Evolutionary conservation across 2,888 invertebrate genomes (phyloP).

Genomic region (Drosophila leonis): DNA sequence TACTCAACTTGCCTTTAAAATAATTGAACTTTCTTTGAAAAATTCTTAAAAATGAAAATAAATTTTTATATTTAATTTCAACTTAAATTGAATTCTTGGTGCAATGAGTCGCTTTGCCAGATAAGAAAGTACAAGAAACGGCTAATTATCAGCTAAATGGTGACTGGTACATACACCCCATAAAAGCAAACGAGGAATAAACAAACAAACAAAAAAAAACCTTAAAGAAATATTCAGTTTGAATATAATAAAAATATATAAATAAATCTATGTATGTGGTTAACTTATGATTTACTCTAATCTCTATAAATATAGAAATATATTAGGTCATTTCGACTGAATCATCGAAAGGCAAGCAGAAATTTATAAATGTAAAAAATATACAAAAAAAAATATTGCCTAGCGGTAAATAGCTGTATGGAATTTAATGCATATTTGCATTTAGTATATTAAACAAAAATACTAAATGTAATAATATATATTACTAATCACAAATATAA

Average conservation of each 20-base stretch:
- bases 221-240: neutral
- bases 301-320: slow-evolving; percentile 1
- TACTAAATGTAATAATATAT: no score
- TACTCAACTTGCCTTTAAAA: no score
- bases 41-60: neutral
- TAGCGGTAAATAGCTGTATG: neutral
- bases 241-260: neutral
- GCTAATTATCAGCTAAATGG: slow-evolving; percentile 35
- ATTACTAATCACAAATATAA: neutral
- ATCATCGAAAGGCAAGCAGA: slow-evolving; percentile 1
- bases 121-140: slow-evolving; percentile 21
- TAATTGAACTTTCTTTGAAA: no score
- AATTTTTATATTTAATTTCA: neutral
- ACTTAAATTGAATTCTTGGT: neutral
- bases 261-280: neutral
- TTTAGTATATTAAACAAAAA: no score
- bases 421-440: neutral
- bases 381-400: neutral
- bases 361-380: neutral
- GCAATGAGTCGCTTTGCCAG: slow-evolving; percentile 1
- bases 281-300: neutral
- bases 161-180: slow-evolving; percentile 58
- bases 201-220: neutral
- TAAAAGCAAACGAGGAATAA: slow-evolving; percentile 30
- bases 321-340: slow-evolving; percentile 8